Percentiles rank a stretch among this genome's conserved stretches.
Conservation (phyloP, 2,113 vertebrate genomes). For the Eupsittula cactorum region DNA sequence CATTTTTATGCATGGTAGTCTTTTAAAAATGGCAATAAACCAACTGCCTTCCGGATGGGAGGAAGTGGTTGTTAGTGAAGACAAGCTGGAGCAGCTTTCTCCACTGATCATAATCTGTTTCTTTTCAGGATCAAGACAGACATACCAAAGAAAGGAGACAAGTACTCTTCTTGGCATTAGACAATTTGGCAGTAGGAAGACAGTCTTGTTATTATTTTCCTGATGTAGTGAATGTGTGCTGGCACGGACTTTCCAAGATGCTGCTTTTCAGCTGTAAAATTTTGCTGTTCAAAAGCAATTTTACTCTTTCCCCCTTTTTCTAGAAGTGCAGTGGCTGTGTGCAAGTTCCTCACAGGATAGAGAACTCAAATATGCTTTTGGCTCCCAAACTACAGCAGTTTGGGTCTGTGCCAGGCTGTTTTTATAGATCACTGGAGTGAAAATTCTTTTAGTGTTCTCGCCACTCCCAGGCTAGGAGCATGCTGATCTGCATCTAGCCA, state of each 20-base stretch:
- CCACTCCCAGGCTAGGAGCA: not conserved
- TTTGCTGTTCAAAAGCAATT: not conserved
- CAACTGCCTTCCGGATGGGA: not conserved
- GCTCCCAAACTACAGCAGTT: not conserved
- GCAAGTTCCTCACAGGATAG: not conserved
- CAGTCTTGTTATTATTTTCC: not conserved
- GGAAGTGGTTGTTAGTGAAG: not conserved
- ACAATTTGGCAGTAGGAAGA: not conserved
- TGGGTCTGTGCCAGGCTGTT: slow-evolving; percentile 18
- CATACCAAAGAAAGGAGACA: not conserved
- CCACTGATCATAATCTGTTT: not conserved
- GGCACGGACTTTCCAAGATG: not conserved
- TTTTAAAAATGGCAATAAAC: not conserved
- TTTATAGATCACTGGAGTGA: not conserved
- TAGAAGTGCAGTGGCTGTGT: not conserved
- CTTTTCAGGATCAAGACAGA: not conserved
- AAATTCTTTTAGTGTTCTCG: slow-evolving; percentile 9
- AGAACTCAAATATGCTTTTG: not conserved
- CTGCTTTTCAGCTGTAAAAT: not conserved
- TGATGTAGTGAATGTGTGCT: not conserved
- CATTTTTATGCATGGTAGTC: not conserved
- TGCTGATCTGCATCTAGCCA: slow-evolving; percentile 12
- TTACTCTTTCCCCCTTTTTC: not conserved
- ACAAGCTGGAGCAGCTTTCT: not conserved
- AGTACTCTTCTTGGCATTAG: not conserved